A percentile compares a stretch with the other conserved stretches of the same genome.
Conservation (phyloP, 2,113 vertebrate species). For the Dromaius novaehollandiae region DNA sequence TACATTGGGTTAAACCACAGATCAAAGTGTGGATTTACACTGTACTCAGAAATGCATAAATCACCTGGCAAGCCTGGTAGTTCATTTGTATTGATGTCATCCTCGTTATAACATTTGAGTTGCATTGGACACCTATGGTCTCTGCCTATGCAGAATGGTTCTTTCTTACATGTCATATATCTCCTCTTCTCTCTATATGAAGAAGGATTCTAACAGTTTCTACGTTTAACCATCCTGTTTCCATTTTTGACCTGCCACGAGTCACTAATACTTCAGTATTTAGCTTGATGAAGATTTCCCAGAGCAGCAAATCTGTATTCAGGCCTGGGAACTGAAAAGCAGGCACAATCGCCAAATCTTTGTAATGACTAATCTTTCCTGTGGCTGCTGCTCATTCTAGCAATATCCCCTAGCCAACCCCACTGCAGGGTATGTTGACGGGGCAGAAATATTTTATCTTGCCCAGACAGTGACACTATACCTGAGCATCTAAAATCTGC, state of each 20-base stretch:
- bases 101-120: background rate
- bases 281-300: background rate
- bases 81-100: background rate
- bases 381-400: background rate
- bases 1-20: background rate
- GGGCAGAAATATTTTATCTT: background rate
- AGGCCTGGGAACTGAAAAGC: background rate
- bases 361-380: background rate
- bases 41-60: rapidly evolving
- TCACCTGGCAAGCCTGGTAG: background rate
- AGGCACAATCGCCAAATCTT: background rate
- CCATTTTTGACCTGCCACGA: background rate
- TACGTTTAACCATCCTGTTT: background rate
- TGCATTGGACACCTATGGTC: background rate
- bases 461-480: background rate
- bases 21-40: background rate
- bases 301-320: background rate
- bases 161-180: background rate
- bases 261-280: background rate
- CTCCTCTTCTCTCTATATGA: background rate
- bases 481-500: background rate
- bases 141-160: background rate
- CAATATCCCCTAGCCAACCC: background rate
- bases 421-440: background rate
- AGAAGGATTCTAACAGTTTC: background rate